Evolutionary conservation across 2,888 invertebrate genomes (phyloP), one percentile per base, ranked within the genome.

Genomic region (Chromoteleia sp.): DNA sequence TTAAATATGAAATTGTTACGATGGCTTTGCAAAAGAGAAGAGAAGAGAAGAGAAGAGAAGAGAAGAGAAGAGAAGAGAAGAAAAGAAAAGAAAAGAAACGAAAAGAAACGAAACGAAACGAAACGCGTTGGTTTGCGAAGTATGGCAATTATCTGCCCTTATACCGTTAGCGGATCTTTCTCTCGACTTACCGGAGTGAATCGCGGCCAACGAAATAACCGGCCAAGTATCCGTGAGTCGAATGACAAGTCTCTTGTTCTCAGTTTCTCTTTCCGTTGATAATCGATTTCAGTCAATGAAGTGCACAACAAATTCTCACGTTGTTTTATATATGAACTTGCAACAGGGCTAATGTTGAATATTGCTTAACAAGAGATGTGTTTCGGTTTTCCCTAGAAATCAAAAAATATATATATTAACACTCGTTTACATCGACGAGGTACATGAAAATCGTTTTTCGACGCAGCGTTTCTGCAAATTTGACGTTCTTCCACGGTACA

Each of bases 201-300:
- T 74, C 71, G 78, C 78, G 78, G 78, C 56, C 78, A 78, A 71
- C 71, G 58, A 78, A 76, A 71, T 63, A 78, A 71, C 56, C 74
- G 74, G 68, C 58, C 59, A 61, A 58, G 39, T 30, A 71, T 78
- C 71, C 71, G 78, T 58, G 61, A 68, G 79, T 45, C 63, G 61
- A 74, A 68, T 68, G 68, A 79, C 68, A 75, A 58, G 68, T 68
- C 74, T 80, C 74, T 68, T 80, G 79, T 80, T 80, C 74, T 74
- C 61, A 43, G 74, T 80, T 80, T 80, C 79, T 80, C 79, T 74
- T 80, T 80, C 79, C 74, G 74, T 74, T 74, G 54, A 80, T 74
- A 74, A 80, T 80, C 79, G 68, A 74, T 74, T 80, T 74, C 50
- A 59, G 48, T 56, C 65, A 56, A 39, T 71, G 77, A 71, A 78